These are phyloP conservation scores for Crotophaga sulcirostris DNA, from an alignment of 2,113 vertebrate genomes.

Conservation along the genomic window DNA sequence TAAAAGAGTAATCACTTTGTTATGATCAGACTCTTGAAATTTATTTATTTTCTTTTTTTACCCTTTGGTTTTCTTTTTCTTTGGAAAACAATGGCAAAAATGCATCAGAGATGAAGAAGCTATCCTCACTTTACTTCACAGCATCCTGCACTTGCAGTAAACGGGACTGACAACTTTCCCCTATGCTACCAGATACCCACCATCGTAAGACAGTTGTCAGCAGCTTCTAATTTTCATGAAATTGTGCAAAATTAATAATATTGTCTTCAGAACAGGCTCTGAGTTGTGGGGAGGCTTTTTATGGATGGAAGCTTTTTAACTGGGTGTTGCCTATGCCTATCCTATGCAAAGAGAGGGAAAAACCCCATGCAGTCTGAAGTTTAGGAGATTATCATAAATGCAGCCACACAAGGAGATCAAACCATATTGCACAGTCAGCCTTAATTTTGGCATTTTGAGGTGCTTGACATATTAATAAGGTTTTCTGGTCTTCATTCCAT, in stretches of 20 bases:
- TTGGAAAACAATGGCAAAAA: neutral
- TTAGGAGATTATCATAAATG: neutral
- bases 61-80: neutral
- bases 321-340: neutral
- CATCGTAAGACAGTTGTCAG: neutral
- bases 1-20: neutral
- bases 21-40: neutral
- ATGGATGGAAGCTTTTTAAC: neutral
- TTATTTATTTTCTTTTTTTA: neutral
- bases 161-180: neutral
- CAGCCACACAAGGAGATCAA: neutral
- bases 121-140: neutral
- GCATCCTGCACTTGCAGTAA: neutral
- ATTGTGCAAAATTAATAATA: neutral
- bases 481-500: neutral
- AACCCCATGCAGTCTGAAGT: neutral
- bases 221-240: neutral
- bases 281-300: neutral
- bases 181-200: neutral
- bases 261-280: neutral
- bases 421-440: neutral
- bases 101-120: neutral
- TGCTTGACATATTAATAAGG: neutral
- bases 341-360: neutral
- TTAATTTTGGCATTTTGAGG: neutral